These are phyloP conservation scores for Nycticebus coucang DNA, from an alignment of 2,113 vertebrate species.

Conservation along the genomic window DNA sequence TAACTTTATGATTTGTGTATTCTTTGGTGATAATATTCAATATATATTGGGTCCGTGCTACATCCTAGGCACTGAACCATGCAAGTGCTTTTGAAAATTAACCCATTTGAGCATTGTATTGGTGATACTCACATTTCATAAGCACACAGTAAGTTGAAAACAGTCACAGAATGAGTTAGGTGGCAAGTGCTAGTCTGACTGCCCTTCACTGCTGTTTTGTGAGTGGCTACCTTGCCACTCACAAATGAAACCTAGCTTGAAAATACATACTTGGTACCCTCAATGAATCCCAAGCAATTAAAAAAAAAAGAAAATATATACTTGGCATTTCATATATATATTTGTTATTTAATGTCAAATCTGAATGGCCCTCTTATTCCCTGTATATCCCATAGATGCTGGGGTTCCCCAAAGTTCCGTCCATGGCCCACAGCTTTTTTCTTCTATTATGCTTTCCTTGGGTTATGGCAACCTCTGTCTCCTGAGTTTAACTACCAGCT, in stretches of 20 bases:
- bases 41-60: neutral
- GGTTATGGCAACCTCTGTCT: neutral
- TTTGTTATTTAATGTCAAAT: conserved; percentile 25
- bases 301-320: neutral
- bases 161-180: neutral
- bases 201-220: neutral
- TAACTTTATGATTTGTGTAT: neutral
- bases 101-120: neutral
- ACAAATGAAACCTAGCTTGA: neutral
- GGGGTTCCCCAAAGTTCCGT: neutral
- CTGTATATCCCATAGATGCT: neutral
- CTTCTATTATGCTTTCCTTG: neutral
- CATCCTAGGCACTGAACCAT: neutral
- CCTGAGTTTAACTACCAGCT: neutral
- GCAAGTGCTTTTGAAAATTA: neutral
- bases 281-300: too few species aligned
- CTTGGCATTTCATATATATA: neutral
- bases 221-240: neutral
- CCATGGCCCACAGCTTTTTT: neutral
- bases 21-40: neutral
- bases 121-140: neutral
- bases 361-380: neutral
- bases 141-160: neutral
- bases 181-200: neutral
- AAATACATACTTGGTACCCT: neutral